Conservation (phyloP, 2,113 vertebrate genomes). For the Anas platyrhynchos region DNA sequence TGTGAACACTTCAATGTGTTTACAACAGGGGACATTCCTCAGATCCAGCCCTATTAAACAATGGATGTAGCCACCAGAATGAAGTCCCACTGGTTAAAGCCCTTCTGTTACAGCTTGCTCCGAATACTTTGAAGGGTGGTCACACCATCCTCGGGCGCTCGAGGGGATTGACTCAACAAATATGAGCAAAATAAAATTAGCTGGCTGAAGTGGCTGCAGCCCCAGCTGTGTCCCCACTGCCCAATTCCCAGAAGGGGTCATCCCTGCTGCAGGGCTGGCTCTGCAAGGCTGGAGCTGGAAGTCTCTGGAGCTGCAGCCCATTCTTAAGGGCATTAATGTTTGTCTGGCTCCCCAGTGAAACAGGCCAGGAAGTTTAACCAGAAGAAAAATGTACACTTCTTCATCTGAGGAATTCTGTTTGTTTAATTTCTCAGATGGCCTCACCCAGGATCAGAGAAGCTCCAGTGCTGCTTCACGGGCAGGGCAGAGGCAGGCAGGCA, state of each 20-base stretch:
- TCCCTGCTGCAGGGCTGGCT: background rate
- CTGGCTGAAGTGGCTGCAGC: constrained; percentile 34
- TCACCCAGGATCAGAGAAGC: background rate
- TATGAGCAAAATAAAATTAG: constrained; percentile 52
- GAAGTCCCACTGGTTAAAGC: background rate
- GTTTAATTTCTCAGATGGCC: background rate
- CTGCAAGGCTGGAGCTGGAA: background rate
- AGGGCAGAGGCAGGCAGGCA: background rate
- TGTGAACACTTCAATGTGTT: constrained; percentile 42
- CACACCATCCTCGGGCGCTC: background rate
- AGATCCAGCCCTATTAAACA: background rate
- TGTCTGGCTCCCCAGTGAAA: background rate
- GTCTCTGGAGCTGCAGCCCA: background rate
- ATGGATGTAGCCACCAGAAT: constrained; percentile 11
- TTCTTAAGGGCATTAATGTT: background rate
- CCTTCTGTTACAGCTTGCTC: background rate
- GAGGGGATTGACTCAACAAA: constrained; percentile 16
- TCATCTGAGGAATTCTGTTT: background rate
- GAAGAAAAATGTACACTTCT: background rate
- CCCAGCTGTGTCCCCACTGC: constrained; percentile 40
- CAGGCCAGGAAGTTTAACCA: background rate
- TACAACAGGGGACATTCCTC: constrained; percentile 16
- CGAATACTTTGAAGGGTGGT: constrained; percentile 23
- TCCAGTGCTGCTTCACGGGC: background rate
- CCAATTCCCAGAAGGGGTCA: constrained; percentile 1